Base-by-base conservation (phyloP, 2,797 vertebrate species). In the Oreochromis mossambicus region DNA sequence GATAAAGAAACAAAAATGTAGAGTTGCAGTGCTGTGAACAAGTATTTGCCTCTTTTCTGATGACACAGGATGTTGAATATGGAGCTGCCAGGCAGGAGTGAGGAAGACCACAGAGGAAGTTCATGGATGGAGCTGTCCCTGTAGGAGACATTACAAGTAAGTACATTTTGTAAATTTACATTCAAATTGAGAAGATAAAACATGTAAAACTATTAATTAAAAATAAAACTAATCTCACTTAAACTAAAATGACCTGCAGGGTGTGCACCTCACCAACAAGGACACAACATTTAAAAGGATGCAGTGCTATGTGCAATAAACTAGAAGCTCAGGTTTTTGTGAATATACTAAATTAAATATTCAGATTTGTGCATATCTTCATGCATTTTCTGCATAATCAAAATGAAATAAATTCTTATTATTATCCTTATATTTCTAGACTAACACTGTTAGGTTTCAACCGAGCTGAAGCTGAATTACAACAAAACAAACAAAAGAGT, bases 381-480 rank as follows among this genome's bases (percentile, higher is more conserved):
- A 68, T 70, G 8, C 21, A 50, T 50, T 75, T 75, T 50, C 26
- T 50, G 68, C 15, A 48, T 50, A 50, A 29, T 50, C 2, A 32
- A 48, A 15, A 2, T 29, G 0, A 50, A 48, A 75, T 13, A 1
- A 48, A 32, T 75, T n/a, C 15, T 32, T 17, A 13, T 5, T 68
- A 68, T 24, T 3, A 8, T 9, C 4, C 6, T 19, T 24, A 24
- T 68, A 41, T 14, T 0, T 24, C 0, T 38, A 63, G 6, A 63
- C 1, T 36, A 36, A 36, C 17, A 36, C 11, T 68, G 0, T 68
- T 68, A 19, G 41, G 46, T 48, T 73, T 46, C 50, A 10, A 51
- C 19, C 8, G n/a, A 21, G 8, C 19, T 54, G 51, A 21, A 21
- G n/a, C n/a, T n/a, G 50, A n/a, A 21, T 5, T 12, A 48, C 29